Evolutionary conservation across 2,888 invertebrate genomes (phyloP), one percentile per base, ranked within the genome.

Genomic region (Alsophila aescularia): DNA sequence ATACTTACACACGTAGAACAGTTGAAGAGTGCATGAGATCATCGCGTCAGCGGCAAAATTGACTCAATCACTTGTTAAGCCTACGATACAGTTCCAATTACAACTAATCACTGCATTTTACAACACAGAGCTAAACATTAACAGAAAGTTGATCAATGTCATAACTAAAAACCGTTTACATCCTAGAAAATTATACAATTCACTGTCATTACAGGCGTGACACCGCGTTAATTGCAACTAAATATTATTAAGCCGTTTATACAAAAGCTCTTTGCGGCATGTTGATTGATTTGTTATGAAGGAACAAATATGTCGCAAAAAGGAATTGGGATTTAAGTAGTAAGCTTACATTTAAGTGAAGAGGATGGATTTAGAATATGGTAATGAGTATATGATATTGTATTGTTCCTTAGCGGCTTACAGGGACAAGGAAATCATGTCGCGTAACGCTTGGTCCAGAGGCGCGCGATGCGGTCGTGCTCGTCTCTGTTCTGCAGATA

Each of bases 371-470:
- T 85, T 79, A 83, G 77, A 87, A 85, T 79, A 81, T 79, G 82
- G 83, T 83, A 75, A 77, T 74, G 60, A 61, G 86, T 88, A 89
- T 87, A 85, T 82, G 83, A 81, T 78, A 76, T 66, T 79, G 73
- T 72, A 71, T 77, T 75, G 77, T 76, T 74, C 77, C 75, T 43
- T 71, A 70, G 78, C 70, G 72, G 79, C 72, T 69, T 67, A 71
- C 61, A 43, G 59, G 37, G 72, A 73, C 77, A 72, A 81, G 51
- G 80, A 70, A 92, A 94, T 96, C 96, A 97, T 95, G 97, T 97
- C 70, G 98, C 98, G 81, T 97, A 99, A 78, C 99, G 95, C 90
- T 98, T 98, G 84, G 99, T 99, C 99, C 99, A 99, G 81, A 98
- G 95, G 87, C 98, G 95, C 70, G 99, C 99, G 87, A 98, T 98